phyloP scores from a whole-genome alignment of 1,140 invertebrate genomes.

The Potamilus streckersoni region DNA sequence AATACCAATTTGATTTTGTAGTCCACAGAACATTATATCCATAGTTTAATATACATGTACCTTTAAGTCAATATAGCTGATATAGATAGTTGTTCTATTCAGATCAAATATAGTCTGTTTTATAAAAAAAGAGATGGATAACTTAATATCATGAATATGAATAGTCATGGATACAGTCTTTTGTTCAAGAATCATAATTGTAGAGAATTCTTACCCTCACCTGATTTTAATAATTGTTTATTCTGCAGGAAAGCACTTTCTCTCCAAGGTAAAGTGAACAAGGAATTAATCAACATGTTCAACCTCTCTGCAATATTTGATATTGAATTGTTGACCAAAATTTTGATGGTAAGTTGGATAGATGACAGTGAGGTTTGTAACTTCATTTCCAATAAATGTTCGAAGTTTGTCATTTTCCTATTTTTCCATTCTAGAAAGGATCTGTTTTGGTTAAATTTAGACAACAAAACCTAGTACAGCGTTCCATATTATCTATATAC shows the following conservation, averaged over 20 bases:
- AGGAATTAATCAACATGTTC: slow-evolving; percentile 63
- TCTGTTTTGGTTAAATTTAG: background rate
- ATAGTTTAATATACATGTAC: too few relatives aligned
- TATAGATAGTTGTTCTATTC: too few relatives aligned
- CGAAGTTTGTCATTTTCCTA: background rate
- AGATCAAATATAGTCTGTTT: too few relatives aligned
- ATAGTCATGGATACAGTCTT: too few relatives aligned
- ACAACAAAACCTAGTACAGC: background rate
- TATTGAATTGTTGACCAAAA: slow-evolving; percentile 58
- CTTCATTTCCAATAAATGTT: background rate
- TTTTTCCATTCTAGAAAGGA: background rate
- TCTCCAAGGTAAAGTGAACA: slow-evolving; percentile 55
- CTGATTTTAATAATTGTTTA: slow-evolving; percentile 1
- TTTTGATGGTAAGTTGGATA: slow-evolving; percentile 52
- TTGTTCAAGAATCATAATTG: background rate
- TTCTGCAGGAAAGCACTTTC: slow-evolving; percentile 46
- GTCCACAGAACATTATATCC: too few relatives aligned
- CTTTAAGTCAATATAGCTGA: too few relatives aligned
- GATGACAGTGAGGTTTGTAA: background rate
- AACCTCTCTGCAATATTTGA: slow-evolving; percentile 62
- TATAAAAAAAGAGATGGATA: too few relatives aligned
- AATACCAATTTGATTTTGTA: too few relatives aligned
- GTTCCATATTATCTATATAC: background rate
- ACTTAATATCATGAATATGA: too few relatives aligned
- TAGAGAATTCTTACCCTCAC: background rate